Conservation (phyloP, 2,888 invertebrate species). For the Tachystola acroxantha region DNA sequence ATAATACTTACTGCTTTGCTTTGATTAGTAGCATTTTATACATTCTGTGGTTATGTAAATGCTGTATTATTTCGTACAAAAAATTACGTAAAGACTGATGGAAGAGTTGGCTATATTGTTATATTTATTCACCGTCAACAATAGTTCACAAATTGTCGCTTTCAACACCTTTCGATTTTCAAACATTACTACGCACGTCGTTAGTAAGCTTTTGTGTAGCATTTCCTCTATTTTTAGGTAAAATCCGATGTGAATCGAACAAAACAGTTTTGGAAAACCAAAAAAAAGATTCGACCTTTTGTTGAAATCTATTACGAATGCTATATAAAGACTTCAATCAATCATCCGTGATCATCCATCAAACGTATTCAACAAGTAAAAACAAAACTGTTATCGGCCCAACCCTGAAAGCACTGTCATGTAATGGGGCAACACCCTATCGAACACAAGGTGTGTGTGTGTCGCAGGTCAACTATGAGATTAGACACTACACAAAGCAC, state of each 20-base stretch:
- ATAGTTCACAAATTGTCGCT: too few species aligned
- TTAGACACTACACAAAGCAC: too few species aligned
- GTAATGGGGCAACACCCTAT: conserved; percentile 58
- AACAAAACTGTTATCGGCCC: conserved; percentile 67
- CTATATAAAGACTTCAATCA: conserved; percentile 53
- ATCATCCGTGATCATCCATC: conserved; percentile 71
- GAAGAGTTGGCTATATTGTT: too few species aligned
- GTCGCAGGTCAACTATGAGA: conserved; percentile 5
- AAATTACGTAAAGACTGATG: too few species aligned
- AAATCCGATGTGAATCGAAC: background rate
- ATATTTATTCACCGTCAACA: too few species aligned
- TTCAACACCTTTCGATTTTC: too few species aligned
- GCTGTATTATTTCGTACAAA: too few species aligned
- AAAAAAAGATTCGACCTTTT: conserved; percentile 19
- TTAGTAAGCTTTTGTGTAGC: background rate
- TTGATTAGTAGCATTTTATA: too few species aligned
- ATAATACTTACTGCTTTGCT: too few species aligned
- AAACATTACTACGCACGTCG: too few species aligned
- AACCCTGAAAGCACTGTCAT: conserved; percentile 40
- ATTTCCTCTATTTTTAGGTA: background rate
- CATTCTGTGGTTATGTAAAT: too few species aligned
- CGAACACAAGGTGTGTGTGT: conserved; percentile 34
- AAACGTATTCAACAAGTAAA: conserved; percentile 75
- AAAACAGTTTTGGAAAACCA: background rate
- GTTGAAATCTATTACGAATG: conserved; percentile 55